A percentile compares a stretch with the other conserved stretches of the same genome.
Conservation (phyloP, 1,140 invertebrate genomes). For the Choristoneura fumiferana region DNA sequence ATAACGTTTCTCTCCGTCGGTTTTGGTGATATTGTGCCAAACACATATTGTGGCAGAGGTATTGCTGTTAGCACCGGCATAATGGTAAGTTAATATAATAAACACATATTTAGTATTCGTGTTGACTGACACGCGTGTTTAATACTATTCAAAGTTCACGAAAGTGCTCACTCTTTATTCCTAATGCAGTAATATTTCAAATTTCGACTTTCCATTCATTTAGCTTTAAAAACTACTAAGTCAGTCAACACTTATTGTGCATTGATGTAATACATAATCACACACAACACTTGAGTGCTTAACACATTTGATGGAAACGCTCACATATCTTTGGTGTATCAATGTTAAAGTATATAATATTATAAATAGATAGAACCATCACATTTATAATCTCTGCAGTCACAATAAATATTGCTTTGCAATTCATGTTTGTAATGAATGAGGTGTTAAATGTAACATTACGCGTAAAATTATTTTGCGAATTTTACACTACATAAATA, state of each 20-base stretch:
- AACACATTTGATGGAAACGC: slow-evolving; percentile 37
- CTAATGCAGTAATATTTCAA: slow-evolving; percentile 16
- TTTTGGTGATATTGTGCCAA: slow-evolving; percentile 99
- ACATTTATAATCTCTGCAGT: slow-evolving; percentile 35
- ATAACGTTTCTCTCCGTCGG: slow-evolving; percentile 99
- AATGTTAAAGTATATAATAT: slow-evolving; percentile 42
- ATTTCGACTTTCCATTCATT: slow-evolving; percentile 15
- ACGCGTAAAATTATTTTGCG: slow-evolving; percentile 41
- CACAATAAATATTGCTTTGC: slow-evolving; percentile 17
- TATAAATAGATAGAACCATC: slow-evolving; percentile 18
- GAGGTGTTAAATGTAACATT: slow-evolving; percentile 33
- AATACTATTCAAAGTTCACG: background rate
- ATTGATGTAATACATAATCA: slow-evolving; percentile 53
- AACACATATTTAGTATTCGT: slow-evolving; percentile 55
- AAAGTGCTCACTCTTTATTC: slow-evolving; percentile 22
- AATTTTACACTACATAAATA: slow-evolving; percentile 51
- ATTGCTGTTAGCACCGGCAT: slow-evolving; percentile 99
- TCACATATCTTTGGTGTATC: slow-evolving; percentile 46
- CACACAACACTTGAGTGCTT: slow-evolving; percentile 55
- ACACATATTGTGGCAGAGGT: slow-evolving; percentile 99
- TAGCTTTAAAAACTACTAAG: slow-evolving; percentile 30
- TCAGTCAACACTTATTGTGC: slow-evolving; percentile 64
- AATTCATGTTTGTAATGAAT: slow-evolving; percentile 32
- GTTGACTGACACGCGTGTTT: slow-evolving; percentile 61
- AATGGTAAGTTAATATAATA: slow-evolving; percentile 89